Conservation (phyloP, 2,113 vertebrate genomes). For the Eublepharis macularius region DNA sequence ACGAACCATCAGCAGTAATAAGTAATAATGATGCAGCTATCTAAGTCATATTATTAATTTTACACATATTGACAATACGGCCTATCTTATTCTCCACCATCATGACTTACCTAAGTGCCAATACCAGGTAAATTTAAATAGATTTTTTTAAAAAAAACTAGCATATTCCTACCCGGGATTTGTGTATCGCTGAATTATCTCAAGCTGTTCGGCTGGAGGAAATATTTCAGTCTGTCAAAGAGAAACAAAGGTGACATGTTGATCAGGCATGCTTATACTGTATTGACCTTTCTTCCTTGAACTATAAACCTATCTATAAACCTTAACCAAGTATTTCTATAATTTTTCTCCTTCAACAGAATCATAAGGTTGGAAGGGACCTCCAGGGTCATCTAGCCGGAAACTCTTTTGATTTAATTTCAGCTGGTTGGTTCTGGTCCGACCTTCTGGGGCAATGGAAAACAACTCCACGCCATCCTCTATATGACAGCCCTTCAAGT, state of each 20-base stretch:
- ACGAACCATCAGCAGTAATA: constrained; percentile 14
- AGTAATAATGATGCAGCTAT: not conserved
- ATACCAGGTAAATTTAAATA: not conserved
- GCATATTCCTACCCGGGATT: constrained; percentile 68
- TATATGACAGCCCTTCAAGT: too few relatives aligned
- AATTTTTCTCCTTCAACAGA: too few relatives aligned
- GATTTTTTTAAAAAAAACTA: not conserved
- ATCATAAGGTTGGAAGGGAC: too few relatives aligned
- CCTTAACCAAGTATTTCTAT: too few relatives aligned
- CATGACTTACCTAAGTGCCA: not conserved
- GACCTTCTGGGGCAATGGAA: too few relatives aligned
- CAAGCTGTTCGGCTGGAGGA: constrained; percentile 60
- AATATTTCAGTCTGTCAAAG: constrained; percentile 67
- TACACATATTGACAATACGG: constrained; percentile 24
- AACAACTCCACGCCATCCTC: too few relatives aligned
- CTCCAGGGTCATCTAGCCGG: too few relatives aligned
- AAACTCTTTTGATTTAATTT: too few relatives aligned
- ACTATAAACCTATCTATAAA: too few relatives aligned
- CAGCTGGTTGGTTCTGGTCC: too few relatives aligned
- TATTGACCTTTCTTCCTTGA: not conserved
- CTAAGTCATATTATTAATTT: constrained; percentile 12
- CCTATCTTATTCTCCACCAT: not conserved
- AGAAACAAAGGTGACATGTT: constrained; percentile 15
- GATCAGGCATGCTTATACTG: not conserved
- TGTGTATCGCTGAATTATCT: constrained; percentile 71